Evolutionary conservation across 92 coral and sea anemone species (phyloP).

Genomic region (Phenganax marumi): DNA sequence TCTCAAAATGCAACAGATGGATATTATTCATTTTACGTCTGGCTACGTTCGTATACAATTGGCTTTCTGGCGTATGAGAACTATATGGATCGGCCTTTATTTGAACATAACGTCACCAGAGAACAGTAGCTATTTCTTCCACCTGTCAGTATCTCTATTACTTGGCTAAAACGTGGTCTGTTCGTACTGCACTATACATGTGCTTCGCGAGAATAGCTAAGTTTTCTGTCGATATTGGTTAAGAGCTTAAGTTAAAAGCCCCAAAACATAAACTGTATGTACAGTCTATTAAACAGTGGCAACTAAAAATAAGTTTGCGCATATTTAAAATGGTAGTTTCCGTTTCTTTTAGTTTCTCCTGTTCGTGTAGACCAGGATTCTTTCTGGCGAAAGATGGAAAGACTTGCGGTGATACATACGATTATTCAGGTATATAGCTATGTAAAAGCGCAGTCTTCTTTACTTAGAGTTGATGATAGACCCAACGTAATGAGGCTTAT

Average conservation of each 20-base stretch:
- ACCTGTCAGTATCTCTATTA: too few relatives aligned
- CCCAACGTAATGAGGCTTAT: background rate
- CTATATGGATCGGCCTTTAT: background rate
- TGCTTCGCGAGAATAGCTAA: too few relatives aligned
- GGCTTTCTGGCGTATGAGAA: background rate
- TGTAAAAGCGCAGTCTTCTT: constrained; percentile 6
- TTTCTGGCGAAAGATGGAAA: constrained; percentile 78
- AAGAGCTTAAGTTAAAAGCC: too few relatives aligned
- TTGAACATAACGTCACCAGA: too few relatives aligned
- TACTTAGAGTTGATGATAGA: too few relatives aligned
- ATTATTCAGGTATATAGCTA: constrained; percentile 81
- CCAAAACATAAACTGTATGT: too few relatives aligned
- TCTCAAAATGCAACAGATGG: background rate
- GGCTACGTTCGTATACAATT: background rate
- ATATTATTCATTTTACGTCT: background rate
- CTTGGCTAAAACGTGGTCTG: background rate
- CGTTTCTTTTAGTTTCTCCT: constrained; percentile 62
- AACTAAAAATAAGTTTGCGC: background rate
- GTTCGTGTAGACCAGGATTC: constrained; percentile 70
- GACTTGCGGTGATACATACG: constrained; percentile 71
- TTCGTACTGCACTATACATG: too few relatives aligned
- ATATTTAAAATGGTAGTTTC: background rate
- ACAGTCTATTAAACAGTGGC: too few relatives aligned
- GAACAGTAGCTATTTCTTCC: too few relatives aligned
- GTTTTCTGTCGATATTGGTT: too few relatives aligned